phyloP scores from a whole-genome alignment of 2,113 vertebrate species.

The Stercorarius parasiticus region DNA sequence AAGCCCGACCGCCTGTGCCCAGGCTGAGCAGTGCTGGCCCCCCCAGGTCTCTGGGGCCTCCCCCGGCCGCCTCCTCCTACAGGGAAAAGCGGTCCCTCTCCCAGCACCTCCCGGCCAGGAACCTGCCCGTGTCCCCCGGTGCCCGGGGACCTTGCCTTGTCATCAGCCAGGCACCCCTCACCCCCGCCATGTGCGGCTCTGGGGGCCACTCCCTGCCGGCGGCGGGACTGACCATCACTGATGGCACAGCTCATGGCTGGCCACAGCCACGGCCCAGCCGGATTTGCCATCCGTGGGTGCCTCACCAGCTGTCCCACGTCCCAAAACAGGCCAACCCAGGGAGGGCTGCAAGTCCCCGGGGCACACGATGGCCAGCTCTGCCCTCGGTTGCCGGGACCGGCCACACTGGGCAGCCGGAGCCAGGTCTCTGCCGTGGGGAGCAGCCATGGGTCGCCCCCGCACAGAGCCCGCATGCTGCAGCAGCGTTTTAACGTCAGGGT shows the following conservation, averaged over 20 bases:
- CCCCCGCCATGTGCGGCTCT: fast-evolving
- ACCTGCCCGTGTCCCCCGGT: too few species aligned
- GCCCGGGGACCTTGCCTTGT: not conserved
- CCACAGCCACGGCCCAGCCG: not conserved
- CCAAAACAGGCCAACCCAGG: too few species aligned
- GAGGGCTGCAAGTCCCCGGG: not conserved
- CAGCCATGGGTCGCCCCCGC: not conserved
- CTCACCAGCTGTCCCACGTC: too few species aligned
- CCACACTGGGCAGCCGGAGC: not conserved
- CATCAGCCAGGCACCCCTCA: not conserved
- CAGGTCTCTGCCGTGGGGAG: too few species aligned
- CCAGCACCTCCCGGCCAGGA: too few species aligned
- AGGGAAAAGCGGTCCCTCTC: not conserved
- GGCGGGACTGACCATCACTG: not conserved
- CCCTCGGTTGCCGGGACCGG: not conserved
- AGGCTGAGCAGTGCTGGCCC: not conserved
- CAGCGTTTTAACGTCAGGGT: too few species aligned
- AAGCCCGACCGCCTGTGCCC: not conserved
- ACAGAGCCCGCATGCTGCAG: fast-evolving
- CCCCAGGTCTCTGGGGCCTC: not conserved
- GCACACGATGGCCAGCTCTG: too few species aligned
- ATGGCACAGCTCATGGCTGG: not conserved
- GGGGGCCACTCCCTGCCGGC: not conserved
- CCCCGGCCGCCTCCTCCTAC: not conserved
- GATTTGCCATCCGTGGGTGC: not conserved